Percentiles rank a stretch among this genome's conserved stretches.
phyloP scores from a whole-genome alignment of 2,888 invertebrate genomes.

The Apodemia duryi region DNA sequence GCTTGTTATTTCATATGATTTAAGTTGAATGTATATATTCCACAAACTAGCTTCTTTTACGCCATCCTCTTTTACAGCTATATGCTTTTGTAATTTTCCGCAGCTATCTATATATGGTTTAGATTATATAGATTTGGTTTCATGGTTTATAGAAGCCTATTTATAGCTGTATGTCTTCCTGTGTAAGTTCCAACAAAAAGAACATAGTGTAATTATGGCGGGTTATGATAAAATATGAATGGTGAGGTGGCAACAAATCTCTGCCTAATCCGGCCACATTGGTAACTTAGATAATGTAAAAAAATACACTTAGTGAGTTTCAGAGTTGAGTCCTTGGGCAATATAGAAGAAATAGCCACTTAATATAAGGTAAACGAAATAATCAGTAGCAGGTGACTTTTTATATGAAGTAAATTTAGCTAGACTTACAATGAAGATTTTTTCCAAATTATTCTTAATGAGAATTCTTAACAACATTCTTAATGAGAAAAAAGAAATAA shows the following conservation, averaged over 20 bases:
- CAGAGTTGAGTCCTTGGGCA: conserved; percentile 48
- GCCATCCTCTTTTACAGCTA: neutral
- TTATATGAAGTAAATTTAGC: conserved; percentile 51
- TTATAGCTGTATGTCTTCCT: conserved; percentile 75
- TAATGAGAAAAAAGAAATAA: conserved; percentile 1
- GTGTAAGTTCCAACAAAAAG: conserved; percentile 66
- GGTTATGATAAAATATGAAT: conserved; percentile 45
- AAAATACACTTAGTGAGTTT: conserved; percentile 47
- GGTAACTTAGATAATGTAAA: conserved; percentile 55
- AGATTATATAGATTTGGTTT: conserved; percentile 35
- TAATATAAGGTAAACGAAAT: conserved; percentile 49
- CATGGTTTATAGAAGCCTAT: conserved; percentile 45
- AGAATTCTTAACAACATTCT: conserved; percentile 26
- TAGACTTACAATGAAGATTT: conserved; percentile 12
- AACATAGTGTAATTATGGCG: conserved; percentile 50
- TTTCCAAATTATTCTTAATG: neutral
- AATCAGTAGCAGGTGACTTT: conserved; percentile 50
- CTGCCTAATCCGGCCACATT: conserved; percentile 65
- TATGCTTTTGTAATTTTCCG: conserved; percentile 13
- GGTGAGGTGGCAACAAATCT: conserved; percentile 51
- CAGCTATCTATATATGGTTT: neutral
- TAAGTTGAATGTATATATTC: conserved; percentile 14
- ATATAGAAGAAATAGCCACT: conserved; percentile 44
- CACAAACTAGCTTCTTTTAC: conserved; percentile 5
- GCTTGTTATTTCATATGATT: conserved; percentile 18